phyloP scores from a whole-genome alignment of 2,888 invertebrate genomes.

The Athetis lepigone region DNA sequence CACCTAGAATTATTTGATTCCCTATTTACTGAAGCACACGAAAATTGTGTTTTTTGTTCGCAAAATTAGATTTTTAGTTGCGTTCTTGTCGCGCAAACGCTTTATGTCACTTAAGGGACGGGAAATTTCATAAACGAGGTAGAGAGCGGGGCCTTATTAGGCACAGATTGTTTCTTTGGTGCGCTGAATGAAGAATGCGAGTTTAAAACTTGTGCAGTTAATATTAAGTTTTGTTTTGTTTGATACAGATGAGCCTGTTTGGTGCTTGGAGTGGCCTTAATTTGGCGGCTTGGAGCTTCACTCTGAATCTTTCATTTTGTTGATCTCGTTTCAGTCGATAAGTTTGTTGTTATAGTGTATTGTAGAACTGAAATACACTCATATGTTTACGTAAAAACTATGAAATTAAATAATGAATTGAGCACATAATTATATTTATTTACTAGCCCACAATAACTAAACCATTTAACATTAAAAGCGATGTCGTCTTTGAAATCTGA shows the following conservation, averaged over 20 bases:
- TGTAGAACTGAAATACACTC: no score
- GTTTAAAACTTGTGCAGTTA: conserved; percentile 57
- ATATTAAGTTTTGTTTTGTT: conserved; percentile 58
- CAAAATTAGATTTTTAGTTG: conserved; percentile 59
- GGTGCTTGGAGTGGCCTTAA: conserved; percentile 28
- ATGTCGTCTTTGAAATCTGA: no score
- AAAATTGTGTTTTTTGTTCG: conserved; percentile 52
- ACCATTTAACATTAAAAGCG: no score
- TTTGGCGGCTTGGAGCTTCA: conserved; percentile 19
- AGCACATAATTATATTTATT: no score
- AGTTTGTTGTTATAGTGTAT: not conserved
- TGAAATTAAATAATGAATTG: no score
- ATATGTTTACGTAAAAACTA: no score
- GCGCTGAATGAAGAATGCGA: conserved; percentile 45
- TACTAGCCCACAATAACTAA: no score
- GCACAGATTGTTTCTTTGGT: conserved; percentile 58
- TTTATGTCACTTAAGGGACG: conserved; percentile 64
- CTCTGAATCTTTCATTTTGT: conserved; percentile 26
- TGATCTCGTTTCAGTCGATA: not conserved
- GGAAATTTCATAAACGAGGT: conserved; percentile 60
- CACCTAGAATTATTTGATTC: conserved; percentile 72
- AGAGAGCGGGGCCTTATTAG: conserved; percentile 48
- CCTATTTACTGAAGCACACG: conserved; percentile 48
- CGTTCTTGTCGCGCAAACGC: conserved; percentile 36
- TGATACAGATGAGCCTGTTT: conserved; percentile 52